Base-by-base conservation (phyloP, 1,140 invertebrate species). In the Lasaia peninsularis region DNA sequence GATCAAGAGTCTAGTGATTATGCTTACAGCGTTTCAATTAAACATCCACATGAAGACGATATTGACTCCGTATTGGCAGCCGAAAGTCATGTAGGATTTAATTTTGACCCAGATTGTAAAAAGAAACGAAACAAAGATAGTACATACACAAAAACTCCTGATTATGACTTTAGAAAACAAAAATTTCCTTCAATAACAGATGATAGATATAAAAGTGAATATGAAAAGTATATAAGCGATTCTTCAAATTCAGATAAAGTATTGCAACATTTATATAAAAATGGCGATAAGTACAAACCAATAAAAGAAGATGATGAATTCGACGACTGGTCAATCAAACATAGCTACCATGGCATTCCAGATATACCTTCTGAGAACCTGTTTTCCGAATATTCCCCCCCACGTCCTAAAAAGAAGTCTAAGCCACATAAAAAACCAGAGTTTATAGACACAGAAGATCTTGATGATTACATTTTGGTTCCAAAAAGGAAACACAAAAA, bases 401-500 rank as follows among this genome's bases (percentile, higher is more conserved):
- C 66, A 12, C 65, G 78, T n/a, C 78, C 80, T 1, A 88, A 85
- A 60, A 86, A 82, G 66, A 86, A 83, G 48, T 54, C 65, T 51
- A 86, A 75, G 14, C 82, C 78, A 7, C 60, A 72, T 32, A 88
- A 80, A 44, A 69, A 67, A 18, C 69, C 71, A 18, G 76, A 83
- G 52, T 52, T 53, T n/a, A 69, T 60, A 33, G 72, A 74, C 20
- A 40, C 62, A 18, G 80, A 84, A 24, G 71, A 87, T 51, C 55
- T 79, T 28, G 79, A 80, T 61, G 83, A 88, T 57, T 85, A 84
- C 57, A 67, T 83, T 57, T 66, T 85, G 49, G 82, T 85, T 12
- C 85, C 81, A 18, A 88, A 88, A 55, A 86, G 77, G 62, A 88
- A 88, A 60, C 63, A 69, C 24, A 88, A 80, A 53, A 80, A 75